Base-by-base conservation (phyloP, 1,140 invertebrate species). In the Brachionus calyciflorus region DNA sequence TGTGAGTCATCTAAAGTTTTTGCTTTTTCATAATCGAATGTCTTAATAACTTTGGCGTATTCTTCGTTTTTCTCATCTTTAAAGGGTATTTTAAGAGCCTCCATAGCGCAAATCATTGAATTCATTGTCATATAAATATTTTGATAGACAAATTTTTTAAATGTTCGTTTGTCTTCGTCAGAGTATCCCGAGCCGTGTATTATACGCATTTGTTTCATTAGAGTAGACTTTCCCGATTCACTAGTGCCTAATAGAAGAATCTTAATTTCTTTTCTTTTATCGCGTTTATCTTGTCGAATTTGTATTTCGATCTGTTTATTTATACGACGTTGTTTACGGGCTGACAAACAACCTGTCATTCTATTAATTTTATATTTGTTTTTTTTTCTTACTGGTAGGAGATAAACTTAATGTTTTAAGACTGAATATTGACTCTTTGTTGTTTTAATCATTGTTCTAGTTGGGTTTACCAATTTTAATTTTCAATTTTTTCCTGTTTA, bases 51-150 rank as follows among this genome's bases (percentile, higher is more conserved):
- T 84, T 94, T 93, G 79, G 93, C 95, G 89, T 96, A 92, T 88
- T 96, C 94, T 85, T 89, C 89, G 88, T 93, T 95, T 81, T 90
- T 89, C 80, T 91, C 89, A 85, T 93, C 90, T 80, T 90, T 91
- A 86, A 97, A 99, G 83, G 91, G 90, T 84, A 99, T 97, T 88
- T 93, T 94, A 81, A 99, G 90, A 82, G 97, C 90, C 84, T 99
- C 95, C 96, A 99, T 99, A 80, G 96, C 96, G 81, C 94, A 90
- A 81, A 99, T 98, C 95, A 99, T 98, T 83, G 93, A 93, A 87
- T 98, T 94, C 94, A 99, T 99, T 78, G 96, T 96, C 95, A 98
- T 98, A 87, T 99, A 99, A 85, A 99, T 98, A 88, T 99, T 99
- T 88, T 99, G 96, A 87, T 96, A 99, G 53, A 99, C 96, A 81